Evolutionary conservation across 2,888 invertebrate species (phyloP).

Genomic region (Entomobrya multifasciata): DNA sequence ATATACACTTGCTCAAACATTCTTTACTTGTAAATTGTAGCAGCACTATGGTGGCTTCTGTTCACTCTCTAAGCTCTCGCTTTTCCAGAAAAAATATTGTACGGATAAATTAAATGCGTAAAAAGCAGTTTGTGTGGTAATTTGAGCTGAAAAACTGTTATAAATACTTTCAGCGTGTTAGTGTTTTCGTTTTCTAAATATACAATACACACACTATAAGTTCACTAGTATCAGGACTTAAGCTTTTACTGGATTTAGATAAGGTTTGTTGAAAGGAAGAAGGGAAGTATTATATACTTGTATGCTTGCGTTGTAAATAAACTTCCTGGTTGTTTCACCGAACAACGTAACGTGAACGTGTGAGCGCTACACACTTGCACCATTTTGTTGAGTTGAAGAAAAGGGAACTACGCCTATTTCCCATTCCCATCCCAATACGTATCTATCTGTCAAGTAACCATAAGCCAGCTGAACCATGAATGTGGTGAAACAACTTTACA

Average conservation of each 20-base stretch:
- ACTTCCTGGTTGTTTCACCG: not conserved
- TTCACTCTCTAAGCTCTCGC: not conserved
- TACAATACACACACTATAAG: too few relatives aligned
- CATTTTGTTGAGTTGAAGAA: slow-evolving; percentile 17
- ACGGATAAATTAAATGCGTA: slow-evolving; percentile 11
- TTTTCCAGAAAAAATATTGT: not conserved
- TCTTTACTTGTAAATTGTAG: too few relatives aligned
- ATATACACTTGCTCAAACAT: too few relatives aligned
- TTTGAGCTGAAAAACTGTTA: slow-evolving; percentile 16
- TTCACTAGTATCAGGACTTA: too few relatives aligned
- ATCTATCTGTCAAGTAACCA: slow-evolving; percentile 7
- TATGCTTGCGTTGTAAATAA: not conserved
- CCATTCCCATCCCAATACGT: slow-evolving; percentile 25
- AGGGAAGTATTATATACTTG: not conserved
- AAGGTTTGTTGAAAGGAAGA: not conserved
- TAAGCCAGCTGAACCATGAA: slow-evolving; percentile 40
- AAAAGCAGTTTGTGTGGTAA: slow-evolving; percentile 1
- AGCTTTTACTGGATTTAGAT: too few relatives aligned
- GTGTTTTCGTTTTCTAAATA: too few relatives aligned
- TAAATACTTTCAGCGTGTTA: not conserved
- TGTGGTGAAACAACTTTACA: not conserved
- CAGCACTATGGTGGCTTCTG: not conserved
- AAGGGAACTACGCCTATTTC: slow-evolving; percentile 70
- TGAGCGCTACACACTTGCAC: not conserved
- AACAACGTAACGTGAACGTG: too few relatives aligned